phyloP scores from a whole-genome alignment of 1,140 invertebrate genomes.

The Mesaphorura yosii region DNA sequence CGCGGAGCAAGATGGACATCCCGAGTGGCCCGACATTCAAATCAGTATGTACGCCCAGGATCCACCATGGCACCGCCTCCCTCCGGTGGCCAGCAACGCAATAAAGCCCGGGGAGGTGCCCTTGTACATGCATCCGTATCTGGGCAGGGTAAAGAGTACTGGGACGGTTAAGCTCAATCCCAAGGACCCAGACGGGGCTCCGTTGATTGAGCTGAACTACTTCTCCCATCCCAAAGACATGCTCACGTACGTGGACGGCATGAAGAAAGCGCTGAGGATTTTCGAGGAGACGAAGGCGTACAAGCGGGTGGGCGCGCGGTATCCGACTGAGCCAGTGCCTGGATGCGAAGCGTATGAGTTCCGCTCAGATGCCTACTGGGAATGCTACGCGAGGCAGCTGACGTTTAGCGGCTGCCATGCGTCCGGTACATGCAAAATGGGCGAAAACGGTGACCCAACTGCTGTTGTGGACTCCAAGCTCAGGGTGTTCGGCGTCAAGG shows the following conservation, averaged over 20 bases:
- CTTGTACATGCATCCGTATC: conserved; percentile 12
- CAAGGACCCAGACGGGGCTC: neutral
- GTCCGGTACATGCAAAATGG: conserved; percentile 4
- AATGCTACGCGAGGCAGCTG: conserved; percentile 69
- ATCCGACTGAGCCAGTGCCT: conserved; percentile 40
- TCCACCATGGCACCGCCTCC: neutral
- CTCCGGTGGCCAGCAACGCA: neutral
- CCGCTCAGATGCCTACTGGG: conserved; percentile 65
- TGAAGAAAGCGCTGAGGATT: conserved; percentile 6
- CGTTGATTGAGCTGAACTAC: neutral
- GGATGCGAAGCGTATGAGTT: conserved; percentile 63
- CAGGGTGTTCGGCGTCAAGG: conserved; percentile 8
- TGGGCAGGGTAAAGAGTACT: conserved; percentile 33
- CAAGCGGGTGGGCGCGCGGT: conserved; percentile 12
- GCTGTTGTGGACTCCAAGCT: conserved; percentile 10
- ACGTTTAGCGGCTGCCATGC: conserved; percentile 56
- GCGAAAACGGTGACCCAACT: neutral
- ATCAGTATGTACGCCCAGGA: neutral
- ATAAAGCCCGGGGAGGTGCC: neutral
- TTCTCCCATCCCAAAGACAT: neutral
- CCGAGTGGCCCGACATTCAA: conserved; percentile 7
- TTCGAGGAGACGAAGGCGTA: conserved; percentile 19
- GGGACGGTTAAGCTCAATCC: conserved; percentile 35
- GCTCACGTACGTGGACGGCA: neutral
- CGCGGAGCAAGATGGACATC: neutral